Evolutionary conservation across 2,113 vertebrate species (phyloP).

Genomic region (Plecturocebus donacophilus): DNA sequence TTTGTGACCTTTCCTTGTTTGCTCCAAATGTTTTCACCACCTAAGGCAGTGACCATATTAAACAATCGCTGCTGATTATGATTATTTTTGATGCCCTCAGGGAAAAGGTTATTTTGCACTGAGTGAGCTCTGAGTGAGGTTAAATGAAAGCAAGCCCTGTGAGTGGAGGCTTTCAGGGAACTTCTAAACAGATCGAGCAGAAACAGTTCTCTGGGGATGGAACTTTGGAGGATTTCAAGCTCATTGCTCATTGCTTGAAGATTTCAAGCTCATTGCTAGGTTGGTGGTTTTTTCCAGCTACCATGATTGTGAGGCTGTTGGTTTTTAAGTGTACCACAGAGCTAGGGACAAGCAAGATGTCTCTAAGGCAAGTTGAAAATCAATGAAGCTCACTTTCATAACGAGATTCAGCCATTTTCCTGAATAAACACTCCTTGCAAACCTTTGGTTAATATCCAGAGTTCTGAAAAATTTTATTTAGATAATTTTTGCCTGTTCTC

Average conservation of each 20-base stretch:
- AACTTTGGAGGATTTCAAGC: background rate
- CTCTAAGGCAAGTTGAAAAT: background rate
- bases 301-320: background rate
- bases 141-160: background rate
- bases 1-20: background rate
- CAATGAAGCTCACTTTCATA: background rate
- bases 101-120: background rate
- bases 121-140: background rate
- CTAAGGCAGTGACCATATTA: background rate
- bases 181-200: background rate
- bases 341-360: background rate
- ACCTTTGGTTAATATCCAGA: background rate
- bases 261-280: background rate
- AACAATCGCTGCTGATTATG: background rate
- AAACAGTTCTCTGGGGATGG: background rate
- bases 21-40: background rate
- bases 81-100: background rate
- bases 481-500: background rate
- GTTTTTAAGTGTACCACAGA: background rate
- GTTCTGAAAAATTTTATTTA: background rate
- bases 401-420: background rate
- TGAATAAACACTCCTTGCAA: background rate
- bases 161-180: background rate
- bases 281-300: background rate
- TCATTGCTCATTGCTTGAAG: background rate